These are phyloP conservation scores for Aplocera efformata DNA, from an alignment of 2,888 invertebrate species.

Conservation along the genomic window DNA sequence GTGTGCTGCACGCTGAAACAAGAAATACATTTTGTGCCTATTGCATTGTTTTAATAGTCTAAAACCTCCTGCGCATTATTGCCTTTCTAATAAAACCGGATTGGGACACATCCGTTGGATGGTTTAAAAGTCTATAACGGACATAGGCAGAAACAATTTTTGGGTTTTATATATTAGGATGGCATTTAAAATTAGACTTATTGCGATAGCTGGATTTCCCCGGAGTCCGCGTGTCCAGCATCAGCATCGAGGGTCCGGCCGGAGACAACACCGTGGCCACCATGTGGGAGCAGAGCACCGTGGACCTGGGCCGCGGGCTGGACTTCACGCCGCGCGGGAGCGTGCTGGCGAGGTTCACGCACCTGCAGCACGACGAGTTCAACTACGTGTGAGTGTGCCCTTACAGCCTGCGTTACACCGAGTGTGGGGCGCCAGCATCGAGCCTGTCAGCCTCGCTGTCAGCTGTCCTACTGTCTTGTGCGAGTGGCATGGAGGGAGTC, in stretches of 20 bases:
- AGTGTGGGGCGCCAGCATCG: neutral
- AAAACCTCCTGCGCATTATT: too few relatives aligned
- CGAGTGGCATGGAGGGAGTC: too few relatives aligned
- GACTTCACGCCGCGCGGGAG: constrained; percentile 90
- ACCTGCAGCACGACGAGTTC: constrained; percentile 85
- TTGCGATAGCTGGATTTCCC: constrained; percentile 80
- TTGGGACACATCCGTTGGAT: too few relatives aligned
- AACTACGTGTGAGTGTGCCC: constrained; percentile 73
- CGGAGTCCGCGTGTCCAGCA: constrained; percentile 78
- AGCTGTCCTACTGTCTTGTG: too few relatives aligned
- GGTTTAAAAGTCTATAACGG: too few relatives aligned
- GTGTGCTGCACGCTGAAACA: too few relatives aligned
- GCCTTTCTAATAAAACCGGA: too few relatives aligned
- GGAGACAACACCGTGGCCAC: constrained; percentile 82
- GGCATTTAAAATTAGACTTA: neutral
- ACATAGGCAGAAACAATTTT: too few relatives aligned
- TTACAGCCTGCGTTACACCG: neutral
- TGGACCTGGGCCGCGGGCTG: constrained; percentile 89
- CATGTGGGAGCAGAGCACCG: constrained; percentile 89
- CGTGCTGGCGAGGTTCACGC: constrained; percentile 85
- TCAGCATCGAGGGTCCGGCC: constrained; percentile 75
- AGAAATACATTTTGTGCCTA: too few relatives aligned
- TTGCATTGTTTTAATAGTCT: too few relatives aligned
- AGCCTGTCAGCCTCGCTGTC: neutral
- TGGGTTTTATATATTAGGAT: too few relatives aligned